Evolutionary conservation across 2,888 invertebrate genomes (phyloP), one percentile per base, ranked within the genome.

Genomic region (Seira ritae): DNA sequence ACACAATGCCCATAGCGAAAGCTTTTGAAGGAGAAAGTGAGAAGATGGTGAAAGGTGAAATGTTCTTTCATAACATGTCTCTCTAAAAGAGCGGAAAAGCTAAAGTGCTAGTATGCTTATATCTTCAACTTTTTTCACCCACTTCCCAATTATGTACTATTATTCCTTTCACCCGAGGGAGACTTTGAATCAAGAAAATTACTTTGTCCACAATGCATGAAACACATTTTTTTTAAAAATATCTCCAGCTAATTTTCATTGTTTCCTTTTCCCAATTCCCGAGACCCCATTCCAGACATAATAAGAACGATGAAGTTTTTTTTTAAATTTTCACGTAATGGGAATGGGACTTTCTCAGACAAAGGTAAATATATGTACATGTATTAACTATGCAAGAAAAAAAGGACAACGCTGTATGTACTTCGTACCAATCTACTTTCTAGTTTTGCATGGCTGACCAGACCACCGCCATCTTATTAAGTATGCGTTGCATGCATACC

Each of bases 191-290:
- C 75, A 81, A 71, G 75, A 71, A 81, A 81, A 81, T 81, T 81
- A 71, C 80, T 75, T 81, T 81, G 80, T 55, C 80, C 80, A 75
- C 75, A 75, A 71, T 75, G 80, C 80, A 81, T 81, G 80, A 81
- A 75, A 74, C 69, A 73, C 55, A 75, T 37, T 23, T 70, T 81
- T 69, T 66, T 69, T 75, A 79, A 81, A 69, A 4, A 8, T 71
- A 65, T 69, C 19, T 74, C 80, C 10, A 81, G 74, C 70, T 75
- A 81, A 81, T 81, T 81, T 81, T 69, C 80, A 75, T 75, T 81
- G 80, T 81, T 81, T 81, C 80, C 75, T 81, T 17, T 46, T 55
- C 55, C 55, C 15, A 15, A 55, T n/a, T 55, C 15, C 55, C 55
- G 12, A 31, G 8, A 31, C 17, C 15, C 12, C 12, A 55, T 4